Conservation (phyloP, 2,113 vertebrate genomes). For the Shinisaurus crocodilurus region DNA sequence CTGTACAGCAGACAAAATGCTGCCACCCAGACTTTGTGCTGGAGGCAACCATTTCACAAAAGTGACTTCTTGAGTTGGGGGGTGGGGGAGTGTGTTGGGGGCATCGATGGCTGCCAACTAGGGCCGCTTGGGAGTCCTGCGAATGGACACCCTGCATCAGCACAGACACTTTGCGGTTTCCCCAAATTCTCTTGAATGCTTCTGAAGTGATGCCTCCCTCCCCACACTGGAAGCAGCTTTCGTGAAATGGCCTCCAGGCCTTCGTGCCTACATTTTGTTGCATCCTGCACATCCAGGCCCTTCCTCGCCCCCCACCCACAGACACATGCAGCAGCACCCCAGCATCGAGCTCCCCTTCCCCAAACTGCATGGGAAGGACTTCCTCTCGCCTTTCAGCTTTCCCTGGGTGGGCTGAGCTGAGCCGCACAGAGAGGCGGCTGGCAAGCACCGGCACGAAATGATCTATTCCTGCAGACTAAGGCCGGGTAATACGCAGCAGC, state of each 20-base stretch:
- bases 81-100: too few relatives aligned
- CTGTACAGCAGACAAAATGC: not conserved
- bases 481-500: constrained; percentile 56
- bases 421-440: constrained; percentile 25
- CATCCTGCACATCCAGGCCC: not conserved
- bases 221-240: too few relatives aligned
- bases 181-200: not conserved
- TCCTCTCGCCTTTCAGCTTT: constrained; percentile 3
- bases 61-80: too few relatives aligned
- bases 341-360: not conserved
- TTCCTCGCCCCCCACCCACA: constrained; percentile 3
- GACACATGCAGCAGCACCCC: not conserved
- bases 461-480: constrained; percentile 54
- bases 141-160: too few relatives aligned
- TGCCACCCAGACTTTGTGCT: too few relatives aligned
- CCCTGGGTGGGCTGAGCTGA: constrained; percentile 42
- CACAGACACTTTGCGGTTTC: not conserved
- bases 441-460: constrained; percentile 39
- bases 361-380: constrained; percentile 20
- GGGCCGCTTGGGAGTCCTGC: too few relatives aligned
- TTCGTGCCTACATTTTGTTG: constrained; percentile 27
- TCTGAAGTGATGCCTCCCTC: too few relatives aligned
- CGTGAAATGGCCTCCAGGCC: not conserved
- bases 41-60: too few relatives aligned
- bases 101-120: too few relatives aligned